Conservation (phyloP, 2,113 vertebrate genomes). For the Colistium nudipinnis region DNA sequence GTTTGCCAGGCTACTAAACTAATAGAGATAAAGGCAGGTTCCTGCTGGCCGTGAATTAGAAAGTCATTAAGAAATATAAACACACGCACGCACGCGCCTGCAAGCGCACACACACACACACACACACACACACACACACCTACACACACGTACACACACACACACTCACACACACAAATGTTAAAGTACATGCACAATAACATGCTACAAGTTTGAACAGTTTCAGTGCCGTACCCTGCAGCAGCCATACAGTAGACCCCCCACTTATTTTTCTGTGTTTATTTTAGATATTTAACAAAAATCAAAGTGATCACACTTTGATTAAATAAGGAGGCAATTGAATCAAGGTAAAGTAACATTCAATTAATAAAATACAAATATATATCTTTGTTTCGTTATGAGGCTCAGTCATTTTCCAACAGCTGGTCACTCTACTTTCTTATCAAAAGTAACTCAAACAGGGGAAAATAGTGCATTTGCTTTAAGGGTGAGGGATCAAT, state of each 20-base stretch:
- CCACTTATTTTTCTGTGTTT: not conserved
- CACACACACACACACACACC: conserved; percentile 40
- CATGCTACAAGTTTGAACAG: too few relatives aligned
- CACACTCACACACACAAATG: not conserved
- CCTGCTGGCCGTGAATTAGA: conserved; percentile 87
- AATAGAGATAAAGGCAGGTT: conserved; percentile 88
- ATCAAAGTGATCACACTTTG: not conserved
- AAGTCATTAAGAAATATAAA: conserved; percentile 88
- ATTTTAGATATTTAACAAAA: too few relatives aligned
- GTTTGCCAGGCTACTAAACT: conserved; percentile 86
- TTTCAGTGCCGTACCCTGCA: not conserved
- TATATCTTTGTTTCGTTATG: not conserved
- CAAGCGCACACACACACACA: conserved; percentile 4
- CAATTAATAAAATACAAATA: not conserved
- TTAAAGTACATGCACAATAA: not conserved
- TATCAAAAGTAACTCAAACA: too few relatives aligned
- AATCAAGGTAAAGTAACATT: not conserved
- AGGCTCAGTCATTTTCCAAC: too few relatives aligned
- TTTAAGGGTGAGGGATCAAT: too few relatives aligned
- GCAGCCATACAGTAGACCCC: not conserved
- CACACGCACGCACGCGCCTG: conserved; percentile 55
- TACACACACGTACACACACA: not conserved
- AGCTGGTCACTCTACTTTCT: too few relatives aligned
- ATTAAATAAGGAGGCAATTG: not conserved
- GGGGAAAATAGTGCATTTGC: too few relatives aligned